Evolutionary conservation across 2,797 vertebrate genomes (phyloP).

Genomic region (Phoxinus dragarum): DNA sequence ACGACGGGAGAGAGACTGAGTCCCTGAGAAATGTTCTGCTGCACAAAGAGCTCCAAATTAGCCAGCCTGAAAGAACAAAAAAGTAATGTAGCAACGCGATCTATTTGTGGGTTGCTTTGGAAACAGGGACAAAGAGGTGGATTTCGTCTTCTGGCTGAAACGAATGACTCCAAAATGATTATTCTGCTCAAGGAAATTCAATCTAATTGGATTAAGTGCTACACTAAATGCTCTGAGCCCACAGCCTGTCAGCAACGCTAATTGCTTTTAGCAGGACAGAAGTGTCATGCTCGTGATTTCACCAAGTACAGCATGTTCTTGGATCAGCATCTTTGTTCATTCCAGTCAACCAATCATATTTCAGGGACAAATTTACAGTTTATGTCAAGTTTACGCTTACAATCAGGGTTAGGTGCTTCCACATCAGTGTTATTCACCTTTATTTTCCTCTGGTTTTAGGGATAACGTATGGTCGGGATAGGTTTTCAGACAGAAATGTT

Average conservation of each 20-base stretch:
- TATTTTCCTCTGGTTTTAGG: neutral
- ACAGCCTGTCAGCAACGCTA: neutral
- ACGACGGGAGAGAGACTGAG: slow-evolving; percentile 90
- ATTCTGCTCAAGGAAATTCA: slow-evolving; percentile 31
- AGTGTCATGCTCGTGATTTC: neutral
- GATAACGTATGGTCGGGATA: neutral
- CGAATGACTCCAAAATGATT: slow-evolving; percentile 10
- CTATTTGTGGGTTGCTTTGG: slow-evolving; percentile 40
- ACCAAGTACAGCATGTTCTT: neutral
- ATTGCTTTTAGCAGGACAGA: neutral
- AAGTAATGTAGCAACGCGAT: slow-evolving; percentile 69
- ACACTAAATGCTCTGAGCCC: neutral
- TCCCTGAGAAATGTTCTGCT: slow-evolving; percentile 83
- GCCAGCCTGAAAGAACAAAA: slow-evolving; percentile 79
- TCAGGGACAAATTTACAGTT: neutral
- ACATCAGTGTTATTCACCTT: neutral
- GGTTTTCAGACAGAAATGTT: neutral
- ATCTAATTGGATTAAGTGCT: slow-evolving; percentile 13
- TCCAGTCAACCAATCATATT: neutral
- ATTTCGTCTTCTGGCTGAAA: slow-evolving; percentile 17
- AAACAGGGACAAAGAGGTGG: slow-evolving; percentile 14
- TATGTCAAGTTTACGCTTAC: neutral
- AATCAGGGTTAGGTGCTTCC: neutral
- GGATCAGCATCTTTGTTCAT: neutral
- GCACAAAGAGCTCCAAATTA: slow-evolving; percentile 83